phyloP scores from a whole-genome alignment of 2,797 vertebrate species.

The Eurystomus glaucurus region DNA sequence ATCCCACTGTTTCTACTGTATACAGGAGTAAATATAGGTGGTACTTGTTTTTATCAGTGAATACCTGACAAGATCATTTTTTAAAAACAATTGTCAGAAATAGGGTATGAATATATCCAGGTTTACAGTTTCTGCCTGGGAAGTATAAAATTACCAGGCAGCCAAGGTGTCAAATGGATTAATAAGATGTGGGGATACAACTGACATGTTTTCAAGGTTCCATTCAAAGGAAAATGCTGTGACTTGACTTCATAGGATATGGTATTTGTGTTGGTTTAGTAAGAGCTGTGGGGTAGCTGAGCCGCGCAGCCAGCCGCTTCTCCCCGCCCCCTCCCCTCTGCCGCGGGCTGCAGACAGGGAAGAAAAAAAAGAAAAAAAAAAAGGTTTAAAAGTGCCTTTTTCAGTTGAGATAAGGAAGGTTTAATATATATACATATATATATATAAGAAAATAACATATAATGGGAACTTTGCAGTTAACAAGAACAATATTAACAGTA shows the following conservation, averaged over 20 bases:
- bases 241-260: background rate
- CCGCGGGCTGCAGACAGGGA: no score
- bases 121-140: background rate
- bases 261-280: background rate
- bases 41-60: background rate
- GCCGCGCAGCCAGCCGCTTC: no score
- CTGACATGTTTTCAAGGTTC: background rate
- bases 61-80: background rate
- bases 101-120: background rate
- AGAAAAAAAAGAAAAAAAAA: no score
- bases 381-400: no score
- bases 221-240: background rate
- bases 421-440: no score
- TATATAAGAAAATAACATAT: no score
- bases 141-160: background rate
- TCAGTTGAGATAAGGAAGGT: no score
- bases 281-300: no score
- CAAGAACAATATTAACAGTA: no score
- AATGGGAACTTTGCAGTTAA: no score
- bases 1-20: background rate
- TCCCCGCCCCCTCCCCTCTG: no score
- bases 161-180: background rate
- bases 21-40: background rate
- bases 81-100: background rate
- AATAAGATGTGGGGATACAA: background rate